These are phyloP conservation scores for Hydraecia micacea DNA, from an alignment of 2,888 invertebrate genomes.

Conservation along the genomic window DNA sequence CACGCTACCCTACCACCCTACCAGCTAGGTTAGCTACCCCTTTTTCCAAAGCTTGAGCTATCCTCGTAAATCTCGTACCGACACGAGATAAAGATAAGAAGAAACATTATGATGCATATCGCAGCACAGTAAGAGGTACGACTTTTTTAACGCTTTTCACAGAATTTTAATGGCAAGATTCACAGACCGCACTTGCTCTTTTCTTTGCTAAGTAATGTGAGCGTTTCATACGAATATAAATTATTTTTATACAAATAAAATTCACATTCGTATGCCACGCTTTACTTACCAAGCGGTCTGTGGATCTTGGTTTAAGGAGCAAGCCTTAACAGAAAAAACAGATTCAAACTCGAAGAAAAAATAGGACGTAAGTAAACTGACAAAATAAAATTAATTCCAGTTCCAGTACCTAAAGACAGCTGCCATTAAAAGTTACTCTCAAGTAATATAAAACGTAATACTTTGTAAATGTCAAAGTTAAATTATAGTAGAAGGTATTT, in stretches of 20 bases:
- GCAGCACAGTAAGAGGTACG: neutral
- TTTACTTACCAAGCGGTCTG: neutral
- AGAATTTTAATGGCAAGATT: neutral
- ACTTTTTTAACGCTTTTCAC: neutral
- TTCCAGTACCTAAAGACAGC: constrained; percentile 33
- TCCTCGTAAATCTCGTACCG: neutral
- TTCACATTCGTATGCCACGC: neutral
- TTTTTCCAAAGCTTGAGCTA: neutral
- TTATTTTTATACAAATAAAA: neutral
- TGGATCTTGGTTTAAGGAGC: neutral
- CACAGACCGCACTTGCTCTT: neutral
- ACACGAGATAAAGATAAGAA: neutral
- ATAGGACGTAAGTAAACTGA: neutral
- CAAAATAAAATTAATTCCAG: constrained; percentile 47
- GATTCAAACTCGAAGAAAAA: constrained; percentile 22
- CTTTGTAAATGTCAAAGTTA: constrained; percentile 58
- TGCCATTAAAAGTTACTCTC: constrained; percentile 51
- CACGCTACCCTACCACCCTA: neutral
- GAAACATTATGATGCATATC: neutral
- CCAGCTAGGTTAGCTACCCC: neutral
- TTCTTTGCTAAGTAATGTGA: neutral
- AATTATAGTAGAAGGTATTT: constrained; percentile 40
- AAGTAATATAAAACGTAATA: constrained; percentile 48
- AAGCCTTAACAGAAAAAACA: neutral
- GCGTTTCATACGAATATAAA: neutral